Conservation (phyloP, 1,140 invertebrate species). For the Trichomalopsis sarcophagae region DNA sequence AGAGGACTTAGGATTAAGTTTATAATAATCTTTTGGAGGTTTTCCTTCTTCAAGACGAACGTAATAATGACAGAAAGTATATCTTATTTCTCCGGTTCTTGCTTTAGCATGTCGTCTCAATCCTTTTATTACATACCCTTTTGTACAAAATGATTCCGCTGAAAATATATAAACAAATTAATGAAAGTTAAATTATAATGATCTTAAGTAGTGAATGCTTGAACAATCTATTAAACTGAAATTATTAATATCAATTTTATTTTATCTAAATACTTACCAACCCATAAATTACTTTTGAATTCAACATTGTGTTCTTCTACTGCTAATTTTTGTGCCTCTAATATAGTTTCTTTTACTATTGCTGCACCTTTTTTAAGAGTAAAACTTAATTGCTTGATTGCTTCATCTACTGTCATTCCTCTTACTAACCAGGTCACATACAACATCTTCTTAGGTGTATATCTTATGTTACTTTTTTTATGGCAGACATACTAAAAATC, state of each 20-base stretch:
- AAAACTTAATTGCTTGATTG: slow-evolving; percentile 92
- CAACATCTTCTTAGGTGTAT: slow-evolving; percentile 94
- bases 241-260: background rate
- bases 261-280: slow-evolving; percentile 82
- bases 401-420: slow-evolving; percentile 95
- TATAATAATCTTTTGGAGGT: slow-evolving; percentile 90
- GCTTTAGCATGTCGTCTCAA: slow-evolving; percentile 86
- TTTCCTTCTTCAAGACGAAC: slow-evolving; percentile 93
- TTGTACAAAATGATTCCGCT: slow-evolving; percentile 91
- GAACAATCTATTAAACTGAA: too few relatives aligned
- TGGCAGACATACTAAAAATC: slow-evolving; percentile 87
- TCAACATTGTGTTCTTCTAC: slow-evolving; percentile 94
- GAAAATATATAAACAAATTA: slow-evolving; percentile 60
- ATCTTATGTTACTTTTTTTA: slow-evolving; percentile 88
- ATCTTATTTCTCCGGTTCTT: slow-evolving; percentile 83
- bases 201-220: background rate
- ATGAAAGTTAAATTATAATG: background rate
- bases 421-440: slow-evolving; percentile 90
- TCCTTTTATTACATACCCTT: slow-evolving; percentile 87
- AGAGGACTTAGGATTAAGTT: slow-evolving; percentile 79
- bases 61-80: slow-evolving; percentile 91
- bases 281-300: slow-evolving; percentile 96
- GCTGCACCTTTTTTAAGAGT: slow-evolving; percentile 88
- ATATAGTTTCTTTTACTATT: slow-evolving; percentile 85
- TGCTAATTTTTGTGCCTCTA: slow-evolving; percentile 93